Base-by-base conservation (phyloP, 2,888 invertebrate genomes). In the Ochropleura plecta region DNA sequence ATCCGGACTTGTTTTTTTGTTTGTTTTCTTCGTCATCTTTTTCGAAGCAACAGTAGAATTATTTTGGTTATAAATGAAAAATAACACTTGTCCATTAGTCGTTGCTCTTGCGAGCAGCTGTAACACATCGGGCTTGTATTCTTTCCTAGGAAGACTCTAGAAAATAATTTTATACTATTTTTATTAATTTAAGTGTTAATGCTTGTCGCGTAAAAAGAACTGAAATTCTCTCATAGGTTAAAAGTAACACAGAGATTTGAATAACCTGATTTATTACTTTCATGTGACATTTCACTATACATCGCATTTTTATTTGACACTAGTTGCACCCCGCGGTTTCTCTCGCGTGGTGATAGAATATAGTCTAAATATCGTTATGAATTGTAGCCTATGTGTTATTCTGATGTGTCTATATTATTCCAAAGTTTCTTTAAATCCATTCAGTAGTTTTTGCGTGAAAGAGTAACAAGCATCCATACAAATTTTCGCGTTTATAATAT, bases 81-180 rank as follows among this genome's bases (percentile, higher is more conserved):
- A 80, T 69, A 84, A 71, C 65, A 84, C 20, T 55, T 53, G 53
- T 55, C 70, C 75, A 84, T 84, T 84, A 84, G 70, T 53, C 48
- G 83, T 44, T 16, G 70, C 44, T 55, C 40, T 73, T 57, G 6
- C n/a, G n/a, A 69, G 65, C 81, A 75, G 81, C 80, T 79, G 84
- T 44, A 49, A 55, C 12, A 16, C 20, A 48, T 83, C 70, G n/a
- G 20, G 18, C 53, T 79, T 53, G 53, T 57, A 53, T 65, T 60
- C 20, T 20, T 30, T 51, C 14, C 48, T 40, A 30, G 9, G 42
- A 64, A 68, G 53, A 67, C 73, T 53, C 8, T 49, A 40, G 20
- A 67, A 59, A 73, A 70, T 18, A 60, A 18, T 30, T 59, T 63
- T 0, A 12, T 49, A 53, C 7, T 42, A 70, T 48, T 12, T 1